Base-by-base conservation (phyloP, 1,140 invertebrate genomes). In the Drosophila grimshawi region DNA sequence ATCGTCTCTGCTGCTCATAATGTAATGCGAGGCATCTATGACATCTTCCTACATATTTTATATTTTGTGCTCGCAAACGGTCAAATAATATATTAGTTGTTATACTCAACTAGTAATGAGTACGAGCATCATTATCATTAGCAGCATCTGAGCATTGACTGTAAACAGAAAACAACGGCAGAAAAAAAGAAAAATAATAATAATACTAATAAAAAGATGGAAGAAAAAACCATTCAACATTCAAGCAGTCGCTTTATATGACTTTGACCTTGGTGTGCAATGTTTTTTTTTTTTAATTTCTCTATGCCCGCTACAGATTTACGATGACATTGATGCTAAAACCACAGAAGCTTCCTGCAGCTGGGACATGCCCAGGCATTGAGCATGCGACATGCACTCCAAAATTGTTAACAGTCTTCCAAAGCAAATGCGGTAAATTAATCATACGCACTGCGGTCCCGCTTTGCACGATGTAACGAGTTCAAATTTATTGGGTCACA, bases 321-420 rank as follows among this genome's bases (percentile, higher is more conserved):
- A 43, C 49, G 39, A 35, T 81, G 79, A 81, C 76, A 83, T 72
- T 72, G 69, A 79, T 79, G 77, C 0, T 19, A 64, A 80, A 83
- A 85, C 72, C 81, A 83, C 76, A 83, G 62, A 79, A 75, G 68
- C 52, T 86, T 85, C 81, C 81, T 81, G 70, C 53, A 51, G 29
- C 41, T 60, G 56, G 56, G 45, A 5, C n/a, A 19, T 39, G 41
- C 43, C 41, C 19, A 11, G 33, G 39, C 55, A 19, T 11, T 41
- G 6, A 37, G 37, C 71, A 75, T 78, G 75, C 64, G 51, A 67
- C 33, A n/a, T 41, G 43, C 60, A 64, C 7, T 56, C 7, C 4
- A 41, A 68, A 41, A 55, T n/a, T 19, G 62, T 2, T 30, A 56
- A 37, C n/a, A 19, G 8, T 32, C 30, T 41, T 41, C 10, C n/a